Evolutionary conservation across 2,888 invertebrate species (phyloP).

Genomic region (Synergus umbraculus): DNA sequence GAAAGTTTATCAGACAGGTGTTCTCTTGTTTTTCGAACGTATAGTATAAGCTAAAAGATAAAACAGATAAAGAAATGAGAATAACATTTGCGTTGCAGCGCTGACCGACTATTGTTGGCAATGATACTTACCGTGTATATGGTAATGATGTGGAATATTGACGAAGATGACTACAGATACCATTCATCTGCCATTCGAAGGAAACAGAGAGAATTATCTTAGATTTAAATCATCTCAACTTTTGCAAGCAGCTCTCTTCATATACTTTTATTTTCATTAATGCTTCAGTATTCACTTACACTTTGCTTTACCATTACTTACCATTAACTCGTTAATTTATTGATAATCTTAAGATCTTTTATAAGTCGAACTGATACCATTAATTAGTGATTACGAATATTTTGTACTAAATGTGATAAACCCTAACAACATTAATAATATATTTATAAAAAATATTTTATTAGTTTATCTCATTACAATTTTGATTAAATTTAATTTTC

Average conservation of each 20-base stretch:
- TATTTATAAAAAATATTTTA: slow-evolving; percentile 11
- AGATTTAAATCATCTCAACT: neutral
- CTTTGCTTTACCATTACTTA: neutral
- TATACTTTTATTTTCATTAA: neutral
- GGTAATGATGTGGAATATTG: slow-evolving; percentile 82
- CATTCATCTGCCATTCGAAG: slow-evolving; percentile 78
- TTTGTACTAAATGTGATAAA: neutral
- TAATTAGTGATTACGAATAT: slow-evolving; percentile 1
- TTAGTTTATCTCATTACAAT: neutral
- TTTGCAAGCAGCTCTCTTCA: neutral
- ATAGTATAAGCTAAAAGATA: neutral
- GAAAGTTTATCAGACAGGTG: no score
- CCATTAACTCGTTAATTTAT: slow-evolving; percentile 35
- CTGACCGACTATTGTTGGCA: slow-evolving; percentile 80
- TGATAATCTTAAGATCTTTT: neutral
- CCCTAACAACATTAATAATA: slow-evolving; percentile 20
- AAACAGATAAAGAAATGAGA: neutral
- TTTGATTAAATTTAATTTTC: neutral
- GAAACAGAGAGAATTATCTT: slow-evolving; percentile 69
- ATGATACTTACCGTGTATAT: slow-evolving; percentile 80
- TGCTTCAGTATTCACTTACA: slow-evolving; percentile 29
- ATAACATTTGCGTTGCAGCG: slow-evolving; percentile 69
- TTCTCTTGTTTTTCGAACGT: no score
- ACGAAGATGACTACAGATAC: slow-evolving; percentile 80
- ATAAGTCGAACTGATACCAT: neutral